These are phyloP conservation scores for Malurus melanocephalus DNA, from an alignment of 2,113 vertebrate species.

Conservation along the genomic window DNA sequence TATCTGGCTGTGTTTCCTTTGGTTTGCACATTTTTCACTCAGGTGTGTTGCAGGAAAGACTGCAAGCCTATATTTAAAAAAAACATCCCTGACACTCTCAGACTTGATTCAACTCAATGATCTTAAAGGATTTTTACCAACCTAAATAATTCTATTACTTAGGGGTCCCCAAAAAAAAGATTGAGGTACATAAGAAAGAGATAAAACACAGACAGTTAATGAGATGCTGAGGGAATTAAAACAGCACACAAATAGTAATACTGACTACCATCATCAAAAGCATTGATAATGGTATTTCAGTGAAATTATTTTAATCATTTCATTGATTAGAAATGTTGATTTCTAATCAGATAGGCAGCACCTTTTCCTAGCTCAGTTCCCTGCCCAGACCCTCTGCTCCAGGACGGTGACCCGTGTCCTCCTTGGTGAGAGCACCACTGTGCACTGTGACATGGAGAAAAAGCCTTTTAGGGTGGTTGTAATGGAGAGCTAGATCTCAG, in stretches of 20 bases:
- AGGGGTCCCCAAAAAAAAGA: rapidly evolving
- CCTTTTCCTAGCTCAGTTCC: background rate
- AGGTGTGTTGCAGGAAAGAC: background rate
- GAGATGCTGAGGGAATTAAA: background rate
- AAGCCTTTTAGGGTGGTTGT: background rate
- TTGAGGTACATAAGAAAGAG: background rate
- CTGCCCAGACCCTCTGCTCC: background rate
- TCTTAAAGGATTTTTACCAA: background rate
- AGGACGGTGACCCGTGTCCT: background rate
- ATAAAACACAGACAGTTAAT: background rate
- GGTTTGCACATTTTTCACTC: background rate
- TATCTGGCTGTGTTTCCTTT: background rate
- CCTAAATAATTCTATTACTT: background rate
- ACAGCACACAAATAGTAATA: background rate
- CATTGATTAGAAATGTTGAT: background rate
- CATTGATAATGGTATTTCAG: too few relatives aligned
- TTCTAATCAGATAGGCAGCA: background rate
- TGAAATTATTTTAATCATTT: too few relatives aligned
- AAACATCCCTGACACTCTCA: background rate
- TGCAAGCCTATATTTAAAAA: background rate
- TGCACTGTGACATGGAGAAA: rapidly evolving
- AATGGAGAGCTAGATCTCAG: background rate
- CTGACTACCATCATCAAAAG: background rate
- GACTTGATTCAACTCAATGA: background rate
- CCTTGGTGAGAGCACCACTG: background rate